Evolutionary conservation across 2,888 invertebrate species (phyloP).

Genomic region (Apamea epomidion): DNA sequence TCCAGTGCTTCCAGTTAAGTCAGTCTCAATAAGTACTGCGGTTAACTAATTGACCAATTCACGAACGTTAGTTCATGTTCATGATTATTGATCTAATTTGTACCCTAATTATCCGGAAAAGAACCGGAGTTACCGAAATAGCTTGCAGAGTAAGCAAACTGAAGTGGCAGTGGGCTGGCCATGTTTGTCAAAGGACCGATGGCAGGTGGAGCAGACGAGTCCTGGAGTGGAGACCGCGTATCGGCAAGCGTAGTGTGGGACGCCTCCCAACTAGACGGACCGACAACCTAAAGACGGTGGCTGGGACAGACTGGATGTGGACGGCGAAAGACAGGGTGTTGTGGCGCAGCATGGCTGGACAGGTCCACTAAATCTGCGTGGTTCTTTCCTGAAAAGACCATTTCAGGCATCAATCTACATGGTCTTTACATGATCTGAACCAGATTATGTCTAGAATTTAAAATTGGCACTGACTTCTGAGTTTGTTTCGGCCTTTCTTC

Average conservation of each 20-base stretch:
- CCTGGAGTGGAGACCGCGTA: neutral
- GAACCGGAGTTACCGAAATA: neutral
- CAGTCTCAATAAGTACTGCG: neutral
- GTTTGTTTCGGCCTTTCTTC: neutral
- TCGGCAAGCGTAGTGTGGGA: too few species aligned
- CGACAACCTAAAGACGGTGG: neutral
- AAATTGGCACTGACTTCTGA: neutral
- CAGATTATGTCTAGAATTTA: neutral
- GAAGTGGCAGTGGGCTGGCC: neutral
- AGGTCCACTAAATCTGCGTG: neutral
- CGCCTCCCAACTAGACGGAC: too few species aligned
- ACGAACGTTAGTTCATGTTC: neutral
- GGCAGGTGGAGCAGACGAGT: neutral
- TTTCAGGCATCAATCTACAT: neutral
- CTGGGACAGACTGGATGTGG: too few species aligned
- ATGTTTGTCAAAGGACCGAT: neutral
- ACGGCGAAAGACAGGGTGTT: too few species aligned
- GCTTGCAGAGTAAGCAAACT: neutral
- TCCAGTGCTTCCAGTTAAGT: neutral
- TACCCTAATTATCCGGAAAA: neutral
- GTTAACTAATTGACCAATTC: neutral
- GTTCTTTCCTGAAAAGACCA: neutral
- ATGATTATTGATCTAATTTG: neutral
- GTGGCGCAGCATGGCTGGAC: neutral
- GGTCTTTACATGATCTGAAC: neutral